Conservation (phyloP, 2,888 invertebrate genomes). For the Cactoblastis cactorum region DNA sequence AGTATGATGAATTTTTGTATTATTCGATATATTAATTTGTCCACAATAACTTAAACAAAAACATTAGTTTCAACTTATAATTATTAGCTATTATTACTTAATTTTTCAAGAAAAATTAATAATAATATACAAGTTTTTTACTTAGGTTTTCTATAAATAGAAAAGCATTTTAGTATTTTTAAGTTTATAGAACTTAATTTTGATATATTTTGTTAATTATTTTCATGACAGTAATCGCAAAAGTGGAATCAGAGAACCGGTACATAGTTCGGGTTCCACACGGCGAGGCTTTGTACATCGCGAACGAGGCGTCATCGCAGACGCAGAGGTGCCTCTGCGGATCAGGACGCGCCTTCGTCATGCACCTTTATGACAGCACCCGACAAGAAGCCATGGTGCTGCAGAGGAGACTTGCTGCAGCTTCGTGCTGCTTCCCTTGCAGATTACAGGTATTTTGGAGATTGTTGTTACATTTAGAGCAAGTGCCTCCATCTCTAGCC, state of each 20-base stretch:
- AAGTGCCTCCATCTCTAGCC: no score
- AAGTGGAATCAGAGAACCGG: constrained; percentile 84
- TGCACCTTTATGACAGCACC: constrained; percentile 90
- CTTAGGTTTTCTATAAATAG: no score
- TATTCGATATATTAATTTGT: no score
- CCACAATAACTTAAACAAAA: no score
- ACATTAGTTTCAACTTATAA: no score
- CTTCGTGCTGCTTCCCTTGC: constrained; percentile 85
- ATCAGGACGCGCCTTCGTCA: constrained; percentile 84
- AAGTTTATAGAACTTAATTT: no score
- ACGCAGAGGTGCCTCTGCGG: constrained; percentile 85
- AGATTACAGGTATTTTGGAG: constrained; percentile 80
- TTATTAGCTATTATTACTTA: no score
- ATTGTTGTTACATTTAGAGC: no score
- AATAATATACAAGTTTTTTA: no score
- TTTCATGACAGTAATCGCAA: constrained; percentile 76
- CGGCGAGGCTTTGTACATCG: constrained; percentile 87
- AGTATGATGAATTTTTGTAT: no score
- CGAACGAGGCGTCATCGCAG: constrained; percentile 82
- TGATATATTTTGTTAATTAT: not conserved
- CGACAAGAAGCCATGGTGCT: constrained; percentile 90
- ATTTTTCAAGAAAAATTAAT: no score
- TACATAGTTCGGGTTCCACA: constrained; percentile 85
- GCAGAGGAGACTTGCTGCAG: constrained; percentile 83
- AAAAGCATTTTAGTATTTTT: no score